Conservation (phyloP, 2,888 invertebrate genomes). For the Aporophyla lueneburgensis region DNA sequence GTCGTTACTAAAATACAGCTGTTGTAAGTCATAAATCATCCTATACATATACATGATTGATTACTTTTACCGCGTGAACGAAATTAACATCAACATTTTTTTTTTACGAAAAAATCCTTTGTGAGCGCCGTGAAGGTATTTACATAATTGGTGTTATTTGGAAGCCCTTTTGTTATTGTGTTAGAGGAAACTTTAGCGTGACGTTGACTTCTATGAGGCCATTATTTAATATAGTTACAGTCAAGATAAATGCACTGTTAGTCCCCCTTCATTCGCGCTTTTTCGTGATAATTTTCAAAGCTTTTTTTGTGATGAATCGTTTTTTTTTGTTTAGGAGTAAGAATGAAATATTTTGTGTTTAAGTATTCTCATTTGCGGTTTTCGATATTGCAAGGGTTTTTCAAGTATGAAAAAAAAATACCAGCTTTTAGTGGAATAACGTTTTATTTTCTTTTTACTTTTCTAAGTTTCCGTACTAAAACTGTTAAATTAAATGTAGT, state of each 20-base stretch:
- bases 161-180: constrained; percentile 62
- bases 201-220: constrained; percentile 57
- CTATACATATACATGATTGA: constrained; percentile 84
- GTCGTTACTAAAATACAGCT: constrained; percentile 80
- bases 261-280: constrained; percentile 24
- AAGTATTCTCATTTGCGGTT: constrained; percentile 3
- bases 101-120: constrained; percentile 58
- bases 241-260: constrained; percentile 53
- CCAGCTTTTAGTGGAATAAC: too few relatives aligned
- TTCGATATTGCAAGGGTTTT: background rate
- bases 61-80: constrained; percentile 73
- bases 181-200: constrained; percentile 60
- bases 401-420: background rate
- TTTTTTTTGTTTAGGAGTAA: background rate
- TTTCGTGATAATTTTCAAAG: constrained; percentile 29
- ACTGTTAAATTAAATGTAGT: too few relatives aligned
- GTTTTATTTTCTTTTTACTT: too few relatives aligned
- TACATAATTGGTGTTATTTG: constrained; percentile 69
- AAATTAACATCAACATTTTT: constrained; percentile 77
- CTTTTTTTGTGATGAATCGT: constrained; percentile 28
- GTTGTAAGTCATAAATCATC: constrained; percentile 84
- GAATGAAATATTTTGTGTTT: background rate
- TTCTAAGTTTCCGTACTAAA: too few relatives aligned
- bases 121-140: constrained; percentile 65
- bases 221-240: constrained; percentile 60